Evolutionary conservation across 2,888 invertebrate species (phyloP).

Genomic region (Uloborus plumipes): DNA sequence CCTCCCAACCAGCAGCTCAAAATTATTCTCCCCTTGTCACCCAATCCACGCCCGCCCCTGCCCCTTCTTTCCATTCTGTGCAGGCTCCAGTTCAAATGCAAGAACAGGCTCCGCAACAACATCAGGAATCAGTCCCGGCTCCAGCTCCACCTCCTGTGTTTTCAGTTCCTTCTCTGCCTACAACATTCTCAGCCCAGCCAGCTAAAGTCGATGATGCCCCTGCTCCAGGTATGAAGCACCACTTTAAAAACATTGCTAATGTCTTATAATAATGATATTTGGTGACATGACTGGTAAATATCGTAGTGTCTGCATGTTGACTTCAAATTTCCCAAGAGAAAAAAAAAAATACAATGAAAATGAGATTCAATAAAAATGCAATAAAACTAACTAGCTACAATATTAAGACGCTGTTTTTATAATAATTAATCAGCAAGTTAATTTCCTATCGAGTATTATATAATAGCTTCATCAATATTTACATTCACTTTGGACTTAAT

Average conservation of each 20-base stretch:
- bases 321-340: not conserved
- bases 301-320: too few species aligned
- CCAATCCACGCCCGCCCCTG: constrained; percentile 19
- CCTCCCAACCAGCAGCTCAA: constrained; percentile 39
- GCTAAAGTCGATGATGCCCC: constrained; percentile 6
- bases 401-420: too few species aligned
- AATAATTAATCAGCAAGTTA: too few species aligned
- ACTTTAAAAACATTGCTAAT: too few species aligned
- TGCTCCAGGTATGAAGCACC: constrained; percentile 17
- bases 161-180: constrained; percentile 31
- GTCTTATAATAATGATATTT: too few species aligned
- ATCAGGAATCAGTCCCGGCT: constrained; percentile 20
- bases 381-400: too few species aligned
- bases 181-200: constrained; percentile 31
- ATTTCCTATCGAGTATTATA: too few species aligned
- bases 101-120: constrained; percentile 9
- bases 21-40: constrained; percentile 52
- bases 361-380: too few species aligned
- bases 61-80: constrained; percentile 32
- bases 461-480: too few species aligned
- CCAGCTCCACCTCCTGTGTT: constrained; percentile 4
- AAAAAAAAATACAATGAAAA: too few species aligned
- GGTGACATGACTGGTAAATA: too few species aligned
- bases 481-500: too few species aligned
- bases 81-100: constrained; percentile 23